Conservation (phyloP, 2,888 invertebrate genomes). For the Cistogaster globosa region DNA sequence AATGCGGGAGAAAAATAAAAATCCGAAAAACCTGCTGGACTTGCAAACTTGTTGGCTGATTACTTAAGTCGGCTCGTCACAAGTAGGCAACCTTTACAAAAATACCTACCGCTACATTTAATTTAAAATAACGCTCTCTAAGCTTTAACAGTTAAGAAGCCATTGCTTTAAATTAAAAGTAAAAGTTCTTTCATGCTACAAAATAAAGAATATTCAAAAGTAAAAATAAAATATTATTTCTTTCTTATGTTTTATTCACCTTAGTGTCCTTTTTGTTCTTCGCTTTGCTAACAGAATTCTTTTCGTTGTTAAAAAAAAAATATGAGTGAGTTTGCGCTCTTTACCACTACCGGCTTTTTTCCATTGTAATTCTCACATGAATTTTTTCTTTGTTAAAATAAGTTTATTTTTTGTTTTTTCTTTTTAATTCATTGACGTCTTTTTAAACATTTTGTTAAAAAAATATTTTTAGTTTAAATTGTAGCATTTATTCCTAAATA, state of each 20-base stretch:
- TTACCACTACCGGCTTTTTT: conserved; percentile 77
- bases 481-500: too few relatives aligned
- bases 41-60: too few relatives aligned
- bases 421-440: background rate
- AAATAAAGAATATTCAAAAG: background rate
- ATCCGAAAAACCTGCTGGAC: too few relatives aligned
- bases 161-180: background rate
- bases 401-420: background rate
- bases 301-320: too few relatives aligned
- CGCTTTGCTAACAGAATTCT: conserved; percentile 19
- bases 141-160: conserved; percentile 47
- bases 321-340: conserved; percentile 74
- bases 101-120: too few relatives aligned
- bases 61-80: too few relatives aligned
- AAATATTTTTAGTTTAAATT: too few relatives aligned
- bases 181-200: conserved; percentile 38
- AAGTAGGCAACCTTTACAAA: too few relatives aligned
- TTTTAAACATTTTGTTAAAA: background rate
- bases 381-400: background rate
- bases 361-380: background rate
- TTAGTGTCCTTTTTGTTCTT: background rate
- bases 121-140: background rate
- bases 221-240: background rate
- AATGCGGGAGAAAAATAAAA: too few relatives aligned
- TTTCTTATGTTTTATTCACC: conserved; percentile 16